Evolutionary conservation across 1,140 invertebrate species (phyloP).

Genomic region (Cotesia glomerata): DNA sequence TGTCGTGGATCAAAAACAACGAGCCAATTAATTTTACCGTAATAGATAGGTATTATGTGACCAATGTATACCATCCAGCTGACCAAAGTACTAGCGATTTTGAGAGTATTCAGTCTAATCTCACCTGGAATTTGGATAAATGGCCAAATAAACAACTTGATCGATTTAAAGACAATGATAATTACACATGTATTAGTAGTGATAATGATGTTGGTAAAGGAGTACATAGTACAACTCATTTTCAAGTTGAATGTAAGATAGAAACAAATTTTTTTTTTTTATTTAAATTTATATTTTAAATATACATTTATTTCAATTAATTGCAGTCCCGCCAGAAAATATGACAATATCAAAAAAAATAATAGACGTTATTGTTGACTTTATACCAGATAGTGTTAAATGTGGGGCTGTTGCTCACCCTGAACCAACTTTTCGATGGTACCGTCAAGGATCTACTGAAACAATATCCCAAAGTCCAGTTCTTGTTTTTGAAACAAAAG

Average conservation of each 20-base stretch:
- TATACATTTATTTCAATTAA: constrained; percentile 11
- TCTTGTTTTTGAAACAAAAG: constrained; percentile 66
- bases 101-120: constrained; percentile 82
- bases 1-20: constrained; percentile 83
- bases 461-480: constrained; percentile 63
- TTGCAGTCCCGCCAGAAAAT: constrained; percentile 84
- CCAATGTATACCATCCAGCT: constrained; percentile 66
- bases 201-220: constrained; percentile 76
- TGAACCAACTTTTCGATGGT: constrained; percentile 73
- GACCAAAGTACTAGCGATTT: constrained; percentile 82
- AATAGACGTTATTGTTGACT: constrained; percentile 79
- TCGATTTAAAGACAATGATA: constrained; percentile 76
- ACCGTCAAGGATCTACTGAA: constrained; percentile 63
- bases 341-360: constrained; percentile 75
- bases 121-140: constrained; percentile 82
- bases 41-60: constrained; percentile 73
- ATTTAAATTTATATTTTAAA: not conserved
- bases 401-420: constrained; percentile 80
- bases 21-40: constrained; percentile 68
- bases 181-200: constrained; percentile 84
- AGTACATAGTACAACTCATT: constrained; percentile 80
- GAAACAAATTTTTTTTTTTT: constrained; percentile 20
- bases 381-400: constrained; percentile 75
- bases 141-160: constrained; percentile 82
- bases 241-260: constrained; percentile 87